Evolutionary conservation across 2,113 vertebrate species (phyloP).

Genomic region (Nothoprocta perdicaria): DNA sequence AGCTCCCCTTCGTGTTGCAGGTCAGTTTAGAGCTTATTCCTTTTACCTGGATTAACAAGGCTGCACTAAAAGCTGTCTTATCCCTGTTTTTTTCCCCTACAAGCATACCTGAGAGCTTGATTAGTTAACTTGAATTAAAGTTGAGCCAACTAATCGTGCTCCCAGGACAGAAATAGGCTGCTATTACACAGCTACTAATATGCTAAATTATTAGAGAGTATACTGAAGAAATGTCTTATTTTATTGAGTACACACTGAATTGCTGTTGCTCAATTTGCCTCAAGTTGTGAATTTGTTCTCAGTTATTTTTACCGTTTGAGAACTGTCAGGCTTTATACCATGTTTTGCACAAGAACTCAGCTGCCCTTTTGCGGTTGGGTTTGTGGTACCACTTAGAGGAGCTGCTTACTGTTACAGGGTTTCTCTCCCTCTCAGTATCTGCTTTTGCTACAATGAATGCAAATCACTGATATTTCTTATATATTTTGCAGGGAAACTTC

Average conservation of each 20-base stretch:
- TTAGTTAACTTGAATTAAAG: conserved; percentile 4
- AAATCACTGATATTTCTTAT: not conserved
- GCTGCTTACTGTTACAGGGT: conserved; percentile 28
- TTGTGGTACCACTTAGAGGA: conserved; percentile 11
- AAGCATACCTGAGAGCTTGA: conserved; percentile 1
- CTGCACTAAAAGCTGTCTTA: conserved; percentile 1
- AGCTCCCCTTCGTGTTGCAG: not conserved
- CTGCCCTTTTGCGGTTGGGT: conserved; percentile 1
- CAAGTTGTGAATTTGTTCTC: conserved; percentile 14
- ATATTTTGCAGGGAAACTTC: conserved; percentile 15
- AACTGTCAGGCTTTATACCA: not conserved
- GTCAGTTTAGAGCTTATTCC: not conserved
- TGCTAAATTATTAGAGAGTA: not conserved
- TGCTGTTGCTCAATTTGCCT: conserved; percentile 14
- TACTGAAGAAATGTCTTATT: not conserved
- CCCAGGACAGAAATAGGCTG: not conserved
- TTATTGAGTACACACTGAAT: not conserved
- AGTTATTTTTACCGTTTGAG: conserved; percentile 37
- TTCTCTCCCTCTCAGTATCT: not conserved
- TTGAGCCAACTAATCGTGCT: not conserved
- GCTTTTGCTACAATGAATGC: conserved; percentile 9
- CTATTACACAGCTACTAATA: not conserved
- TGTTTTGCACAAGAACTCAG: conserved; percentile 20
- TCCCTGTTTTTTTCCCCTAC: not conserved
- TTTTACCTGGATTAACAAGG: not conserved